Evolutionary conservation across 2,797 vertebrate species (phyloP), one percentile per base, ranked within the genome.

Genomic region (Heliangelus exortis): DNA sequence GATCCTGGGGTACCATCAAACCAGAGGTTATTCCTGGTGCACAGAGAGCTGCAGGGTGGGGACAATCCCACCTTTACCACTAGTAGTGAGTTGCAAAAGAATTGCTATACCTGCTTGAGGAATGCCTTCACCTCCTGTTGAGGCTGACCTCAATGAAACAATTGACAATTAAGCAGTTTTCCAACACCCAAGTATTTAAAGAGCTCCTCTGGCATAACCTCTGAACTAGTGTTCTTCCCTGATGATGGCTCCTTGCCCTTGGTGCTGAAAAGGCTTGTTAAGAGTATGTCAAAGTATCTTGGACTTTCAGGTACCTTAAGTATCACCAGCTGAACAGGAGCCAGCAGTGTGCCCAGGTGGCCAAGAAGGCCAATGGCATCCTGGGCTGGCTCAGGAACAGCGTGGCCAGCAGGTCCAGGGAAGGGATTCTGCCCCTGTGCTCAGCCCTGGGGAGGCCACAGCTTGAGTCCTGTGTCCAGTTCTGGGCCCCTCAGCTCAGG

Each of bases 41-140:
- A 28, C 25, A 43, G 15, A 51, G 41, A 43, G 22, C 48, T 31
- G 53, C 41, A 77, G 20, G 23, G 62, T 45, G 21, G 41, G 53
- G 54, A 78, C 28, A 87, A n/a, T 26, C 26, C 31, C 53, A 34
- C 25, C 1, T 1, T 36, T 45, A 31, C 11, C 31, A 41, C 34
- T 21, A 43, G 31, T 1, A 0, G 4, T 29, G 61, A 18, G 13
- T 39, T 39, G 15, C 73, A 41, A 45, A 47, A 33, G 29, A 19
- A 61, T 23, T 20, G 28, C 41, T n/a, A 12, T 6, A 50, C 14
- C 59, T 36, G 58, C 63, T 4, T 0, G 0, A 86, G 39, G 63
- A 58, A 12, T 2, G 12, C 18, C 51, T 69, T 66, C 55, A 50
- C 43, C 29, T 10, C 6, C n/a, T 76, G 14, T 4, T 58, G 36